Conservation (phyloP, 1,140 invertebrate genomes). For the Diachasma alloeum region DNA sequence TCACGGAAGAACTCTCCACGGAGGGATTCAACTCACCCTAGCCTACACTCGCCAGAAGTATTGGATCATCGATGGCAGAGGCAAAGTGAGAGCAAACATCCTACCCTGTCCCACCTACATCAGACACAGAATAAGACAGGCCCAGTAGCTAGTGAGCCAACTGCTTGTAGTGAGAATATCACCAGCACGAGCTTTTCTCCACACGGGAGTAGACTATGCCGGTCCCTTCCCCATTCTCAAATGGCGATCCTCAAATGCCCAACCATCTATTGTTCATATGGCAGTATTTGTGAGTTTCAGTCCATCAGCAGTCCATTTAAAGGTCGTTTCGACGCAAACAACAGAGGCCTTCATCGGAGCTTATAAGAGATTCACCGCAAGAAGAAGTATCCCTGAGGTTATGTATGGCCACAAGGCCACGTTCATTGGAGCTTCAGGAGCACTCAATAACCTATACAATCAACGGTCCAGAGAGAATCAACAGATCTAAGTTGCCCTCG, state of each 20-base stretch:
- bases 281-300: constrained; percentile 5
- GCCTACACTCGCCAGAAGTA: neutral
- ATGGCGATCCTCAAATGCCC: constrained; percentile 37
- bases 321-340: neutral
- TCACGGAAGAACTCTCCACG: too few relatives aligned
- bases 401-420: constrained; percentile 34
- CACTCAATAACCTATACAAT: constrained; percentile 18
- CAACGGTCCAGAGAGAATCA: neutral
- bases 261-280: constrained; percentile 16
- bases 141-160: constrained; percentile 45
- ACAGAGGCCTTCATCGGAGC: constrained; percentile 5
- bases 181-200: too few relatives aligned
- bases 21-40: too few relatives aligned
- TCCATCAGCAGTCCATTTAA: constrained; percentile 1
- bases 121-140: neutral
- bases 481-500: neutral
- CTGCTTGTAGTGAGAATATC: too few relatives aligned
- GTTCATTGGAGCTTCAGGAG: constrained; percentile 22
- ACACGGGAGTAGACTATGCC: too few relatives aligned
- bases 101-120: constrained; percentile 22
- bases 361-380: too few relatives aligned
- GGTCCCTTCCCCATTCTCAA: too few relatives aligned
- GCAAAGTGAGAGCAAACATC: constrained; percentile 36
- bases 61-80: constrained; percentile 39
- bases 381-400: constrained; percentile 15